phyloP scores from a whole-genome alignment of 64 coral and sea anemone species.

The Acropora tenuis region DNA sequence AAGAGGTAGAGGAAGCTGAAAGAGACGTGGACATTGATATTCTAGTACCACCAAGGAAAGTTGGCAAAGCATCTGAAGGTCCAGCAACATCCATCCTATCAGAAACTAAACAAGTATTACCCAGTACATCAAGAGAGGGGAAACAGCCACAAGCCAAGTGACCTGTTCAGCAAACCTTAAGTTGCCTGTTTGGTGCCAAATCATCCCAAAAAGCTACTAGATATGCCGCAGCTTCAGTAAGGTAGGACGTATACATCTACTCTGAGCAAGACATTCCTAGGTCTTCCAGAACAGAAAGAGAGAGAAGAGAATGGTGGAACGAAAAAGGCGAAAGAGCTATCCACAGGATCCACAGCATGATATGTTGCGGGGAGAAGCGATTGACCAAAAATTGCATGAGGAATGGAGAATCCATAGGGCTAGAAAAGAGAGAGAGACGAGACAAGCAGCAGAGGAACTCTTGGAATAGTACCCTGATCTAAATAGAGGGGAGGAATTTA shows the following conservation, averaged over 20 bases:
- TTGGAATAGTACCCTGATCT: not conserved
- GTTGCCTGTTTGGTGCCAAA: constrained; percentile 34
- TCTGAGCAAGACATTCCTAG: constrained; percentile 22
- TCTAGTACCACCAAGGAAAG: not conserved
- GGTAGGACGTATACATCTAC: constrained; percentile 31
- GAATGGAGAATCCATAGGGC: constrained; percentile 37
- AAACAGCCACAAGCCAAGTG: not conserved
- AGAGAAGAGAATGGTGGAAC: too few species aligned
- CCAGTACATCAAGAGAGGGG: not conserved
- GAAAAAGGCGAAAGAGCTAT: constrained; percentile 26
- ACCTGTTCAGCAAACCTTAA: not conserved
- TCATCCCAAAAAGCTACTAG: not conserved
- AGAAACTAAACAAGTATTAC: not conserved
- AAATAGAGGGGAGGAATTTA: not conserved
- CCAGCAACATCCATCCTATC: not conserved
- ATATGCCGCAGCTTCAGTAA: constrained; percentile 26
- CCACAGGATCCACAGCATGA: constrained; percentile 15
- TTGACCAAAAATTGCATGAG: constrained; percentile 41
- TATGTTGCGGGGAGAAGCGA: constrained; percentile 31
- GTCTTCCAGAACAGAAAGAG: constrained; percentile 5
- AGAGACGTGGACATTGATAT: not conserved
- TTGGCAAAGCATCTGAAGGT: not conserved
- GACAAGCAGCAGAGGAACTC: not conserved
- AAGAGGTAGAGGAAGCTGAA: not conserved
- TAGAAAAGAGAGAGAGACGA: constrained; percentile 9